Percentiles rank a stretch among this genome's conserved stretches.
Evolutionary conservation across 2,888 invertebrate species (phyloP).

Genomic region (Apamea anceps): DNA sequence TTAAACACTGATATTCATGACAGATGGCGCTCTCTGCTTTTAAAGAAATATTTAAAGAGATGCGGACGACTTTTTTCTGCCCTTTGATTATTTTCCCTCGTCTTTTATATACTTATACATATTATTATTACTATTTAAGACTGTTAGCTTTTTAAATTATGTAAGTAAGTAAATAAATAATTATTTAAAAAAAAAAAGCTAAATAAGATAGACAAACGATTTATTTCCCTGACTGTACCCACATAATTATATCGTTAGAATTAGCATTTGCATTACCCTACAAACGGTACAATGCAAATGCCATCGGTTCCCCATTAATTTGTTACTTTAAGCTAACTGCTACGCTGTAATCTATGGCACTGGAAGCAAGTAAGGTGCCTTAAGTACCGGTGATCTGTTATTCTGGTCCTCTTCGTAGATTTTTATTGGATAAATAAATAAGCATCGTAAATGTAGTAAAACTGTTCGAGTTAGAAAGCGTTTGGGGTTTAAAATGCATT

Average conservation of each 20-base stretch:
- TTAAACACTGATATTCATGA: no score
- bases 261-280: conserved; percentile 7
- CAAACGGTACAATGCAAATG: conserved; percentile 30
- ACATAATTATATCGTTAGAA: conserved; percentile 4
- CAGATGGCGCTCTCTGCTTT: no score
- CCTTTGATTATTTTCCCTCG: no score
- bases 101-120: no score
- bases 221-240: no score
- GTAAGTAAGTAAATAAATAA: no score
- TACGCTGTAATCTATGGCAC: conserved; percentile 15
- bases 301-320: conserved; percentile 19
- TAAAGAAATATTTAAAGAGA: no score
- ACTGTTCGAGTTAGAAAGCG: not conserved
- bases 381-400: conserved; percentile 26
- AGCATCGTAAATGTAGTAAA: not conserved
- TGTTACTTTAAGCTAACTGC: conserved; percentile 9
- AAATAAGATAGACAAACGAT: no score
- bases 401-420: not conserved
- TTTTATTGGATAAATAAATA: conserved; percentile 13
- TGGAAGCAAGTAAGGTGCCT: not conserved
- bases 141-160: no score
- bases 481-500: not conserved
- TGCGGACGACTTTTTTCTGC: no score
- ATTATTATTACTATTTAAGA: no score
- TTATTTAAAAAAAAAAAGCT: no score